phyloP scores from a whole-genome alignment of 1,140 invertebrate species.

The Atopsyche davidsoni region DNA sequence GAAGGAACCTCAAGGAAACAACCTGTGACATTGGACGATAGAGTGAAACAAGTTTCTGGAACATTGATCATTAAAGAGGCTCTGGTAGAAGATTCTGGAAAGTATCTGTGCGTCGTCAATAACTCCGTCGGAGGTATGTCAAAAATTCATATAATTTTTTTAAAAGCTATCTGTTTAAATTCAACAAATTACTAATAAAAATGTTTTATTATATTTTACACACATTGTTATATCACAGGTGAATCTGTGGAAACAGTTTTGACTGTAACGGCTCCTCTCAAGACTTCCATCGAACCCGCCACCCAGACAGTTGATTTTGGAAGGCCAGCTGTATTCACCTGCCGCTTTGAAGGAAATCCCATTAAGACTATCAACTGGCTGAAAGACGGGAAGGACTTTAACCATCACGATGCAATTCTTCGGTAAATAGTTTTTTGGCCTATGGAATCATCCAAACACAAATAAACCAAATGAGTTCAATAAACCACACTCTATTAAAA shows the following conservation, averaged over 20 bases:
- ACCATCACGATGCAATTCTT: constrained; percentile 70
- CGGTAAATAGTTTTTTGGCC: constrained; percentile 35
- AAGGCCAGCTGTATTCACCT: constrained; percentile 81
- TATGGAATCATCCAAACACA: too few species aligned
- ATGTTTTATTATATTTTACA: constrained; percentile 7
- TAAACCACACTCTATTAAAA: too few species aligned
- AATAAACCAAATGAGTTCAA: too few species aligned
- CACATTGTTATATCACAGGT: constrained; percentile 38
- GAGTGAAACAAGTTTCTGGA: constrained; percentile 88
- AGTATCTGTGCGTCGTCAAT: constrained; percentile 89
- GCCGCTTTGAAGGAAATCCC: constrained; percentile 84
- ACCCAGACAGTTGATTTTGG: constrained; percentile 91
- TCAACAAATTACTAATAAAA: neutral
- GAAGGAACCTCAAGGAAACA: constrained; percentile 78
- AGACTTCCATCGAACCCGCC: constrained; percentile 79
- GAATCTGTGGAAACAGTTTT: constrained; percentile 89
- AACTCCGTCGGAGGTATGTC: constrained; percentile 77
- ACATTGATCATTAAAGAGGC: constrained; percentile 88
- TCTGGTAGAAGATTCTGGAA: constrained; percentile 85
- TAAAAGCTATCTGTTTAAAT: neutral
- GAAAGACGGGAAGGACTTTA: constrained; percentile 82
- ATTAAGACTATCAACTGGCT: constrained; percentile 86
- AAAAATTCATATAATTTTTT: too few species aligned
- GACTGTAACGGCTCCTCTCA: constrained; percentile 84
- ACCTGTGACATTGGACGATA: constrained; percentile 75